Percentiles rank a stretch among this genome's conserved stretches.
Conservation (phyloP, 1,140 invertebrate species). For the Hyles euphorbiae region DNA sequence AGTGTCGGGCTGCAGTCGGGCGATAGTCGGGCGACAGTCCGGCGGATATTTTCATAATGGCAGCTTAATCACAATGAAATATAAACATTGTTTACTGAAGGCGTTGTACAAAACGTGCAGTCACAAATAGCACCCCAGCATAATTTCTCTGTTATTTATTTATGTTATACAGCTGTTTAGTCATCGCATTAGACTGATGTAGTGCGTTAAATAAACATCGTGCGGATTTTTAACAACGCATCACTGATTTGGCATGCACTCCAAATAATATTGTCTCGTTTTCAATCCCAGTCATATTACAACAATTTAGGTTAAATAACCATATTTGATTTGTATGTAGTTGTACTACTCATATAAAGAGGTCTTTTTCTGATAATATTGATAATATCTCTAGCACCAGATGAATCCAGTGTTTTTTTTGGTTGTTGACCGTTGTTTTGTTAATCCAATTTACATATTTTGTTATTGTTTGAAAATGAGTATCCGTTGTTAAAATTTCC, state of each 20-base stretch:
- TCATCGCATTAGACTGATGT: constrained; percentile 65
- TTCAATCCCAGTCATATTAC: too few relatives aligned
- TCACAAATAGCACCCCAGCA: constrained; percentile 7
- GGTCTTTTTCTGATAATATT: too few relatives aligned
- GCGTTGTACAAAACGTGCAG: constrained; percentile 1
- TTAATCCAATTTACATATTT: not conserved
- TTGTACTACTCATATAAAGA: too few relatives aligned
- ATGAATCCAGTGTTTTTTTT: too few relatives aligned
- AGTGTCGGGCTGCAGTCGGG: too few relatives aligned
- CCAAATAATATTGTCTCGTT: not conserved
- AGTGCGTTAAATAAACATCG: constrained; percentile 41
- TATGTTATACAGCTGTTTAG: constrained; percentile 34
- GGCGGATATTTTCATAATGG: constrained; percentile 1
- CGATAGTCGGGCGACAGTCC: not conserved
- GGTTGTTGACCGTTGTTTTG: too few relatives aligned
- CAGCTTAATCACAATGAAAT: constrained; percentile 3
- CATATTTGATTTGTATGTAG: too few relatives aligned
- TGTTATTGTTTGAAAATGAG: constrained; percentile 3
- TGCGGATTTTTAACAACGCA: constrained; percentile 42
- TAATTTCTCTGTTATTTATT: not conserved
- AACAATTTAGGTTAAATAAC: too few relatives aligned
- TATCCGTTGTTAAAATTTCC: constrained; percentile 8
- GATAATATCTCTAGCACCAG: too few relatives aligned
- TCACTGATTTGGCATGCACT: not conserved
- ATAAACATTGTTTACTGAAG: not conserved